Percentiles rank a stretch among this genome's conserved stretches.
Evolutionary conservation across 1,140 invertebrate species (phyloP).

Genomic region (Drosophila lacertosa): DNA sequence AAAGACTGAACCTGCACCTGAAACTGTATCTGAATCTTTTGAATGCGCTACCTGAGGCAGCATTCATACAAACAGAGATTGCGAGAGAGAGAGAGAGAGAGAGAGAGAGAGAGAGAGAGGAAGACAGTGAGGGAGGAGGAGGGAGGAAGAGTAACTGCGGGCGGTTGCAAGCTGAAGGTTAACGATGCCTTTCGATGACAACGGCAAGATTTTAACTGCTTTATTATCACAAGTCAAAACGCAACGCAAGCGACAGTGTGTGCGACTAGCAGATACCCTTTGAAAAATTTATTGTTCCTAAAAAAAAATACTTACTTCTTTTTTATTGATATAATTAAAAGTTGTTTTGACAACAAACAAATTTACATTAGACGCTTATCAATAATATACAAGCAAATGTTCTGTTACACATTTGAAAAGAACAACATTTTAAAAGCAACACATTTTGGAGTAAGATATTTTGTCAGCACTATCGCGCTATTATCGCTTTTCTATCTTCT

Average conservation of each 20-base stretch:
- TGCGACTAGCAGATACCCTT: constrained; percentile 6
- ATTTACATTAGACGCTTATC: too few relatives aligned
- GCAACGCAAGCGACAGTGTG: constrained; percentile 15
- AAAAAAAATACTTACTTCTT: too few relatives aligned
- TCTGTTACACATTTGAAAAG: too few relatives aligned
- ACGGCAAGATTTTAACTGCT: constrained; percentile 65
- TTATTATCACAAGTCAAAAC: constrained; percentile 55
- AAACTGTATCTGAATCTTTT: constrained; percentile 10
- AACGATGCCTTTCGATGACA: constrained; percentile 47
- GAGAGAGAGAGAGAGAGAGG: not conserved
- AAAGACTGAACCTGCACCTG: constrained; percentile 16
- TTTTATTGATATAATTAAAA: too few relatives aligned
- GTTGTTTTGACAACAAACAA: too few relatives aligned
- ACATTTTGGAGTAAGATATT: too few relatives aligned
- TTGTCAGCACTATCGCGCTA: not conserved
- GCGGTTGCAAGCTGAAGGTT: constrained; percentile 36
- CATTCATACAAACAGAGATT: not conserved
- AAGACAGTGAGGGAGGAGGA: not conserved
- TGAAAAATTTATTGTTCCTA: not conserved
- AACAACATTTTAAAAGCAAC: too few relatives aligned
- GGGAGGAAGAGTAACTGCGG: constrained; percentile 2
- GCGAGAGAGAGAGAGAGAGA: not conserved
- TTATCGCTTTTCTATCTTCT: not conserved
- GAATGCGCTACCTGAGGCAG: constrained; percentile 33
- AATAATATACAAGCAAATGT: too few relatives aligned